Evolutionary conservation across 2,888 invertebrate genomes (phyloP), one percentile per base, ranked within the genome.

Genomic region (Raillietiella orientalis): DNA sequence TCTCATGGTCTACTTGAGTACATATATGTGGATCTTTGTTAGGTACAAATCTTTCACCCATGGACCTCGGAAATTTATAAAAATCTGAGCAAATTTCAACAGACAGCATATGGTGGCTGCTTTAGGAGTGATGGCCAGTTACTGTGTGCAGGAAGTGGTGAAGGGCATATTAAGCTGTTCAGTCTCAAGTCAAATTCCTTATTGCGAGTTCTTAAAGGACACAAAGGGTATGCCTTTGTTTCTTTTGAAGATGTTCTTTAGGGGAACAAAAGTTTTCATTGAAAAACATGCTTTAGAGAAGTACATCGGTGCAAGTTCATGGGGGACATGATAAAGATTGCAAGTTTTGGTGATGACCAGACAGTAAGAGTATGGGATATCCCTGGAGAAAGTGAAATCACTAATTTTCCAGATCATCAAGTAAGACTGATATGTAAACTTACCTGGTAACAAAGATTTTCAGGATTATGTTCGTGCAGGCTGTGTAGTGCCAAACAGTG

Each of bases 321-420:
- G 11, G 55, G 62, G 16, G 67, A 71, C 38, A 64, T 67, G 40
- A 49, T 63, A 9, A 67, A 67, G 35, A 56, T 87, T 21, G 56
- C 67, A 2, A 77, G 79, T 36, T 84, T 71, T 42, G 72, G 79
- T 3, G 84, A 90, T 52, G 87, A 90, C 42, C 75, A 72, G 47
- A 58, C 65, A 4, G 62, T 71, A 4, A 56, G 59, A 32, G 39
- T 84, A n/a, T 87, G 84, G 82, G 87, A 90, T 41, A 67, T 90
- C 38, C 59, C 74, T 1, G 67, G 62, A 30, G 79, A 82, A 47
- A 61, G 61, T 32, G 56, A 61, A 37, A 37, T 75, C 13, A 45
- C 57, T 11, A 58, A 53, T 14, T 49, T 45, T 31, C 34, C 38
- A 17, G 51, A 50, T 29, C 50, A 52, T 32, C 38, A 40, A 33